A percentile compares a stretch with the other conserved stretches of the same genome.
Conservation (phyloP, 2,113 vertebrate genomes). For the Haemorhous mexicanus region DNA sequence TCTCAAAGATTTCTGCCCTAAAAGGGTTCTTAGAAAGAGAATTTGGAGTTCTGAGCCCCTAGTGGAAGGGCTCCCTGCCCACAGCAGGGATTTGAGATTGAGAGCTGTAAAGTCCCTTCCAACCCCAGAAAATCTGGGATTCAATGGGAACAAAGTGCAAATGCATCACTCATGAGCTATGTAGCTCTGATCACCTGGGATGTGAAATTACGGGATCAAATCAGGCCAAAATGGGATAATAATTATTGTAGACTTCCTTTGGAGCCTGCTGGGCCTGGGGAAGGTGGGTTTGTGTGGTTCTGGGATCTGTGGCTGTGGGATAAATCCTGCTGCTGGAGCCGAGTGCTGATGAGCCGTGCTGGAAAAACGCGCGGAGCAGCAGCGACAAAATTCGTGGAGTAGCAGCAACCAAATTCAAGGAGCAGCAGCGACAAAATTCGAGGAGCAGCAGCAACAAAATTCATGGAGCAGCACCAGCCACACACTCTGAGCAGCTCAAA, state of each 20-base stretch:
- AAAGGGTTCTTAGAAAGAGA: neutral
- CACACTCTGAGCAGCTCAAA: neutral
- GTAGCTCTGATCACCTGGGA: neutral
- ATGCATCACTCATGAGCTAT: neutral
- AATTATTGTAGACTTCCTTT: rapidly evolving
- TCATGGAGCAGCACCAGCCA: neutral
- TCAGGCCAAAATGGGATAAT: rapidly evolving
- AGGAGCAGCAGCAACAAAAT: neutral
- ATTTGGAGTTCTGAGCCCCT: neutral
- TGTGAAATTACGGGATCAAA: neutral
- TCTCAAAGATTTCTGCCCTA: neutral
- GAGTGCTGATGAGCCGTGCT: rapidly evolving
- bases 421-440: neutral
- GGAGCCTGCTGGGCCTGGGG: neutral
- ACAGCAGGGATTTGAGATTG: neutral
- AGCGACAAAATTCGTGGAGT: neutral
- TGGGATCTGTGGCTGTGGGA: rapidly evolving
- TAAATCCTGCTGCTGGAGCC: neutral
- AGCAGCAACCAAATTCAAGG: neutral
- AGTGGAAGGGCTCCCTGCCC: neutral
- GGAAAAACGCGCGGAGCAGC: rapidly evolving
- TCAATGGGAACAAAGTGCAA: neutral
- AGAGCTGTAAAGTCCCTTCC: neutral
- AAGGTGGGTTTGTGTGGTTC: neutral
- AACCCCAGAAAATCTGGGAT: neutral